phyloP scores from a whole-genome alignment of 2,797 vertebrate genomes.

The Dallia pectoralis region DNA sequence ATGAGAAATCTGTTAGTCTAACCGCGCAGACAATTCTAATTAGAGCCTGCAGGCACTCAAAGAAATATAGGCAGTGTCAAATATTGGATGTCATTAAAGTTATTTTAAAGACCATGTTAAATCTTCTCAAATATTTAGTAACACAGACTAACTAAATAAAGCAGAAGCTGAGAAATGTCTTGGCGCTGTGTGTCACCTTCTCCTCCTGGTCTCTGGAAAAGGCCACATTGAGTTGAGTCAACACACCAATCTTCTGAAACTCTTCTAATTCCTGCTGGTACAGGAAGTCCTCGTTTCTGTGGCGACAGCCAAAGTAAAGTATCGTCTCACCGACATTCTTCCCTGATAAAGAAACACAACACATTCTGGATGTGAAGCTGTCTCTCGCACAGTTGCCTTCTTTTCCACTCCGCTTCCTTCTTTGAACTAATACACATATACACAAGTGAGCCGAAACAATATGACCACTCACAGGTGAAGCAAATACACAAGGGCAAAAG shows the following conservation, averaged over 20 bases:
- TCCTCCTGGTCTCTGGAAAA: conserved; percentile 83
- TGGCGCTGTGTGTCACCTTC: conserved; percentile 61
- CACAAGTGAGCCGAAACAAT: background rate
- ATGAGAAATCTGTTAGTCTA: background rate
- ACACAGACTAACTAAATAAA: background rate
- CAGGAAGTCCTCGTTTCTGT: conserved; percentile 73
- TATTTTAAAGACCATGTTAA: background rate
- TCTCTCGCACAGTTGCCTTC: background rate
- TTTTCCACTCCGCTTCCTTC: background rate
- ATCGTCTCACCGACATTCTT: conserved; percentile 82
- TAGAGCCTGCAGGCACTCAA: background rate
- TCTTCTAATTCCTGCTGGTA: conserved; percentile 74
- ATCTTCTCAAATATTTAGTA: background rate
- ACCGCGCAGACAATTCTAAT: background rate
- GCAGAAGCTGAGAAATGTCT: background rate
- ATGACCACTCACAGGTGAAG: too few relatives aligned
- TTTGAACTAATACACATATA: background rate
- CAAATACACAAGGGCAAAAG: too few relatives aligned
- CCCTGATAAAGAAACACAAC: conserved; percentile 59
- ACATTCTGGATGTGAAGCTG: background rate
- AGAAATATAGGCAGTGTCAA: background rate
- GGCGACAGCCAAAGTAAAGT: conserved; percentile 82
- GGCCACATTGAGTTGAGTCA: conserved; percentile 81
- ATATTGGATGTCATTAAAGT: background rate
- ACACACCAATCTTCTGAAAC: conserved; percentile 68